A percentile compares a stretch with the other conserved stretches of the same genome.
Conservation (phyloP, 64 coral and sea anemone genomes). For the Platygyra sinensis region DNA sequence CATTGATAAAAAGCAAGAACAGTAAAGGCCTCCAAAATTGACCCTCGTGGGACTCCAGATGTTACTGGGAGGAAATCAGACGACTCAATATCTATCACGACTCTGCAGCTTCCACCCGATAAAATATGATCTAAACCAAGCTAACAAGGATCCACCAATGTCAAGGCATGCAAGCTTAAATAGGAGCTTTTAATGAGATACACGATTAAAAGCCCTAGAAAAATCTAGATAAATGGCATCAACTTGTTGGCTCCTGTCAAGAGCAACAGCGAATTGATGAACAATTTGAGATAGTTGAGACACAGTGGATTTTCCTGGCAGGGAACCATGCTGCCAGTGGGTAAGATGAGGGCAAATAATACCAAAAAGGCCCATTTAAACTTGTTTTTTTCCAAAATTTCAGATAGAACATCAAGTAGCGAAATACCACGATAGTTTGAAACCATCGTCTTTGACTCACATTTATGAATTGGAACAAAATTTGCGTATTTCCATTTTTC, state of each 20-base stretch:
- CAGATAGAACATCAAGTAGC: conserved; percentile 45
- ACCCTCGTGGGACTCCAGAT: conserved; percentile 32
- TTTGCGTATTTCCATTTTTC: no score
- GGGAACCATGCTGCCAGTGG: conserved; percentile 15
- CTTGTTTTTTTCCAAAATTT: conserved; percentile 36
- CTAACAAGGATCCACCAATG: not conserved
- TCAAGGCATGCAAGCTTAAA: conserved; percentile 7
- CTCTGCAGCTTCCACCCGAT: not conserved
- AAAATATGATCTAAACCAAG: conserved; percentile 40
- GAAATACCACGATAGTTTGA: no score
- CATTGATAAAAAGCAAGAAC: conserved; percentile 17
- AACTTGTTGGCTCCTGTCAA: not conserved
- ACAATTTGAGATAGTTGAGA: conserved; percentile 10
- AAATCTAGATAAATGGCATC: not conserved
- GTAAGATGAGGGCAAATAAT: conserved; percentile 15
- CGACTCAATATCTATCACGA: conserved; percentile 2
- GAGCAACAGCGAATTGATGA: not conserved
- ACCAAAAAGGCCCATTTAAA: conserved; percentile 43
- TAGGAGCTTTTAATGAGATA: not conserved
- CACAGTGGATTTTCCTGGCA: conserved; percentile 37
- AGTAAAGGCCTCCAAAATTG: conserved; percentile 30
- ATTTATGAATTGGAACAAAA: no score
- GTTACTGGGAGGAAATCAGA: conserved; percentile 30
- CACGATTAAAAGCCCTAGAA: not conserved
- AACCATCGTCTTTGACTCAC: no score